Evolutionary conservation across 2,888 invertebrate species (phyloP), one percentile per base, ranked within the genome.

Genomic region (Drosophila limbata): DNA sequence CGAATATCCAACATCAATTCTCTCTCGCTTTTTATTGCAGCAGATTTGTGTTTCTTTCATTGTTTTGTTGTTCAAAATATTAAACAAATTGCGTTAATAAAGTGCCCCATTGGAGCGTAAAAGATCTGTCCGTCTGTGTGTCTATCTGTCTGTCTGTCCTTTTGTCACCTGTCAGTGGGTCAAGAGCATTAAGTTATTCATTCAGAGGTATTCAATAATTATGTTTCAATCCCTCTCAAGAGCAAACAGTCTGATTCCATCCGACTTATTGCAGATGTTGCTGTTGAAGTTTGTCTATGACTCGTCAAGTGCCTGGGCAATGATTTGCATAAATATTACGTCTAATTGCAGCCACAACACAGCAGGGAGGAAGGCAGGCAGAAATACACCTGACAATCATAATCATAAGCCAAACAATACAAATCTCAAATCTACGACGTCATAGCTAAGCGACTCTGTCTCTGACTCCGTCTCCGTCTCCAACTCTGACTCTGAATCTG

Each of bases 271-370:
- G 55, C 42, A 44, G 15, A 56, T 33, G 40, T 53, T 25, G 65
- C 17, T 35, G 45, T 48, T 69, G 21, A 28, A 11, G 51, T 42
- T 53, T 48, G 44, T 73, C 73, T 64, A 63, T 63, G 57, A 55
- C 53, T 45, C 53, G 25, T 42, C 47, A 59, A 69, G 79, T 78
- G 48, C 42, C 56, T 19, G 4, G n/a, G 73, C 69, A 55, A 81
- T 87, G 83, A 89, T 89, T 89, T 83, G 88, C 86, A 81, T 81
- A 84, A 87, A 81, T 62, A 52, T 64, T 69, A 87, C 57, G 68
- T 51, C 88, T 85, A 88, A 85, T 88, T 75, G 88, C 82, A 71
- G 67, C 64, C 69, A 65, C 52, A 59, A 59, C 19, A 21, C 55
- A n/a, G 31, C 15, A 25, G 45, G 45, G 55, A 40, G 9, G 33